Base-by-base conservation (phyloP, 2,888 invertebrate genomes). In the Diaphora mendica region DNA sequence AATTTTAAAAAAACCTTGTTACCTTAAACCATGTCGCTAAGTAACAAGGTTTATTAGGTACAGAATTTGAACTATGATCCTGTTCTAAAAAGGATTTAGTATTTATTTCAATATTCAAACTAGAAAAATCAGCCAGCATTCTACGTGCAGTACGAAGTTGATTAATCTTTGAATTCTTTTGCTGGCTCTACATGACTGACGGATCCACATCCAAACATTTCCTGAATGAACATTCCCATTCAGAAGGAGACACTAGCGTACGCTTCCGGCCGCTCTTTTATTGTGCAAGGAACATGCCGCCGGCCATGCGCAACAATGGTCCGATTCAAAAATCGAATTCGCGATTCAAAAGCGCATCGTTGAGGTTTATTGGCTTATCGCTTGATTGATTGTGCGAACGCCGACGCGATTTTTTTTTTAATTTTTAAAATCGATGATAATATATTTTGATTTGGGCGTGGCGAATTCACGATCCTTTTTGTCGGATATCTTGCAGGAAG, bases 301-400 rank as follows among this genome's bases (percentile, higher is more conserved):
- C 91, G 93, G 94, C 92, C 93, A 92, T 91, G 77, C 79, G 82
- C 89, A 90, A 95, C 95, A 95, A 95, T 92, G 84, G 80, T 77
- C 89, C 89, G 87, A 92, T 92, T 91, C 93, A 94, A 93, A 94
- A 93, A 94, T 94, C 93, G 92, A 92, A 94, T 94, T 92, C 92
- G 86, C 88, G 89, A 94, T 94, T 94, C 94, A 95, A 95, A 95
- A 95, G 95, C 92, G 93, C 95, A 95, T 95, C 95, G 95, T 94
- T 95, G 95, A 95, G 95, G 95, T 95, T 95, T 95, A 95, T 95
- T 95, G 95, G 95, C 95, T 95, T 95, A 95, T 95, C 94, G 94
- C 94, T 94, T 95, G 95, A 95, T 95, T 94, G 95, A 95, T 95
- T 95, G 95, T 94, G 94, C 94, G 95, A 95, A 95, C 91, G 83